Conservation (phyloP, 1,140 invertebrate genomes). For the Aphidius ervi region DNA sequence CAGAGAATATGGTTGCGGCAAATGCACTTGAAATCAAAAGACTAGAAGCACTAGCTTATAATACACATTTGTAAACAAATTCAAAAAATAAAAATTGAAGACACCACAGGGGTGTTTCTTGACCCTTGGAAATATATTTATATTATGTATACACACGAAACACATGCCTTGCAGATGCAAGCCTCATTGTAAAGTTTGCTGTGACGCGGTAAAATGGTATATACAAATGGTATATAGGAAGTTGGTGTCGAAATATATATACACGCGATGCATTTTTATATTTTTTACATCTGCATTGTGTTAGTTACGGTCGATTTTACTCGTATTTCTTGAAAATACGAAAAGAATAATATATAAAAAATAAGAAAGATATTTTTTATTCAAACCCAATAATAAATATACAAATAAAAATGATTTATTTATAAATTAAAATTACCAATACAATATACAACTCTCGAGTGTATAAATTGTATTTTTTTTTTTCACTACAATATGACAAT, state of each 20-base stretch:
- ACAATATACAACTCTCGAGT: no score
- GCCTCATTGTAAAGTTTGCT: conserved; percentile 9
- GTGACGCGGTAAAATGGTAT: neutral
- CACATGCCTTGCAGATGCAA: conserved; percentile 37
- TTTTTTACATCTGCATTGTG: conserved; percentile 33
- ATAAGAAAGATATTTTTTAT: neutral
- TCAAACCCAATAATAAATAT: no score
- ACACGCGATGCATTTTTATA: conserved; percentile 18
- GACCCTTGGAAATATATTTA: conserved; percentile 4
- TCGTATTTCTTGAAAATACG: conserved; percentile 3
- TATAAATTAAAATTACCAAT: neutral
- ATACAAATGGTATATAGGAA: neutral
- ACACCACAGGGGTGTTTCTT: conserved; percentile 24
- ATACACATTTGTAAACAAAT: conserved; percentile 31
- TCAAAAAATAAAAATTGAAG: conserved; percentile 13
- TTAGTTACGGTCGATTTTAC: conserved; percentile 18
- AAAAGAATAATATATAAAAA: neutral
- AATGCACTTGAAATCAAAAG: conserved; percentile 14
- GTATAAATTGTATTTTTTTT: neutral
- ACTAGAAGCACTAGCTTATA: conserved; percentile 23
- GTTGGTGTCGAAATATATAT: conserved; percentile 7
- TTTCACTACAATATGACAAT: no score
- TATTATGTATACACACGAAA: conserved; percentile 16
- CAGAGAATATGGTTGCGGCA: conserved; percentile 9
- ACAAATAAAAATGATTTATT: neutral